Evolutionary conservation across 2,797 vertebrate genomes (phyloP), one percentile per base, ranked within the genome.

Genomic region (Glyptemys insculpta): DNA sequence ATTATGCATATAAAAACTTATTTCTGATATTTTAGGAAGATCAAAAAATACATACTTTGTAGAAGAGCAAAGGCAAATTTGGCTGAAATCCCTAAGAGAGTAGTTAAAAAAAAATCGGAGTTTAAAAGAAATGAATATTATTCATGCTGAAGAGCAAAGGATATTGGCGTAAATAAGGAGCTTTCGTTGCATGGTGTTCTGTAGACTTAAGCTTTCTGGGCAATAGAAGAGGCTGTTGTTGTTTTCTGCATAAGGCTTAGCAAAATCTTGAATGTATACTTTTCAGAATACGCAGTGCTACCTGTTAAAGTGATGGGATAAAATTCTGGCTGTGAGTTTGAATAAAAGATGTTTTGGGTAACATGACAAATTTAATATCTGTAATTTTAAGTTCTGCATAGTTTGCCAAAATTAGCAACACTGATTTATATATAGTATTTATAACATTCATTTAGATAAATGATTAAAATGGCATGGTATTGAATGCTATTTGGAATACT

Each of bases 121-220:
- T n/a, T 29, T 90, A 91, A 34, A 14, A 88, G 25, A 80, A 65
- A 62, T 83, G 95, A 95, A 82, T 88, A 95, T 93, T 1, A 3
- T 94, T 94, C 52, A n/a, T 94, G 93, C 62, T 4, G 4, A 85
- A 94, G 62, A 92, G 87, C 31, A 87, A 57, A 89, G 81, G 62
- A 27, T 52, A 56, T 14, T 54, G 54, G 54, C 68, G 79, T 93
- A 94, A 96, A 81, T 87, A 92, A 59, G 91, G 82, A 86, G 74
- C 90, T 94, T 94, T 93, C n/a, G 47, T 91, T 94, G 49, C 11
- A 3, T 54, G 57, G 79, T 93, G 79, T 90, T 94, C 54, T 78
- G 59, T 25, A 53, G 81, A 93, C 49, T 82, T 89, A 85, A 91
- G 80, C 82, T 89, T 95, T 96, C 79, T 0, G 9, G 27, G 25